These are phyloP conservation scores for Harpalus rubripes DNA, from an alignment of 2,888 invertebrate species.

Conservation along the genomic window DNA sequence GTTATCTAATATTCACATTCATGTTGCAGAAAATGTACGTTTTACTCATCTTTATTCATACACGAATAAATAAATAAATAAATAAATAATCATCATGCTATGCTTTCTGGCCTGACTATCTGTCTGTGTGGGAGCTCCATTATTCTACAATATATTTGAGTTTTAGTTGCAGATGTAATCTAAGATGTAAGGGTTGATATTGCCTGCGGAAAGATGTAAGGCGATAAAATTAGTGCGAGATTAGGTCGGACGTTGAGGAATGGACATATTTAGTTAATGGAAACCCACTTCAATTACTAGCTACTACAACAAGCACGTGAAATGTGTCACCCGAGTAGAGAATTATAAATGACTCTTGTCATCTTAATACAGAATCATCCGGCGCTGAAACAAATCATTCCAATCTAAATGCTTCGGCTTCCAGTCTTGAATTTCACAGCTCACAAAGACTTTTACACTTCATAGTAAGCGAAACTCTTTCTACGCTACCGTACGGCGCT, in stretches of 20 bases:
- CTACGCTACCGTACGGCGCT: too few relatives aligned
- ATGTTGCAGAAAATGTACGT: background rate
- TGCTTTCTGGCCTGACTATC: too few relatives aligned
- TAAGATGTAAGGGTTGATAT: background rate
- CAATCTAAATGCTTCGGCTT: constrained; percentile 3
- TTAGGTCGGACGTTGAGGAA: constrained; percentile 17
- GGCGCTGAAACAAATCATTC: constrained; percentile 1
- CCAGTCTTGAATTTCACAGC: constrained; percentile 2
- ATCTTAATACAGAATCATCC: constrained; percentile 39
- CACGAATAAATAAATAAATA: constrained; percentile 7
- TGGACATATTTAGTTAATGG: constrained; percentile 46
- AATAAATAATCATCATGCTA: background rate
- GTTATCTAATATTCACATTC: constrained; percentile 44
- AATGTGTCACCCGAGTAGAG: constrained; percentile 18
- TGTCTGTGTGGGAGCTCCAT: too few relatives aligned
- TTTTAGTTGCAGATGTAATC: too few relatives aligned
- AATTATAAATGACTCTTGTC: constrained; percentile 40
- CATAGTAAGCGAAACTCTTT: background rate
- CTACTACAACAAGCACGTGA: background rate
- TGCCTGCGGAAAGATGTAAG: background rate
- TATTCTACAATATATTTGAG: too few relatives aligned
- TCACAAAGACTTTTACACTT: background rate
- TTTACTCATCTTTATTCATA: background rate
- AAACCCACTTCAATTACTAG: constrained; percentile 34
- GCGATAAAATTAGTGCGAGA: constrained; percentile 21